Base-by-base conservation (phyloP, 2,797 vertebrate species). In the Menidia menidia region DNA sequence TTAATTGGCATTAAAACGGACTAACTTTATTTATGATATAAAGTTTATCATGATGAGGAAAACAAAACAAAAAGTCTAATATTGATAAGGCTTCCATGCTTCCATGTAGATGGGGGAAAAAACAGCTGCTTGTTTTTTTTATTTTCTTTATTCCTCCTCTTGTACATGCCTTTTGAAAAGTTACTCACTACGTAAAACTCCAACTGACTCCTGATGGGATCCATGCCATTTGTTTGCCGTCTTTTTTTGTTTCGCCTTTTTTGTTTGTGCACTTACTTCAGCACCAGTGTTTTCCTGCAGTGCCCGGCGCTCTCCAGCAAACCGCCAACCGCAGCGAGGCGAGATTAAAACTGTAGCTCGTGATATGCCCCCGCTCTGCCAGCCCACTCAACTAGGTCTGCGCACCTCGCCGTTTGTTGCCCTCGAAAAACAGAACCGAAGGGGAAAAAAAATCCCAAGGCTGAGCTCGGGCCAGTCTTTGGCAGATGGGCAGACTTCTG, bases 391-490 rank as follows among this genome's bases (percentile, higher is more conserved):
- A 67, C 57, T 16, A 25, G 56, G 48, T 77, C 63, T 31, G 42
- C 78, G 80, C 35, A 0, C 35, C 35, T 2, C 35, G 8, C 35
- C 6, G 35, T 59, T 50, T 73, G 75, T 80, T 30, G 6, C 58
- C 35, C 50, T 32, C 31, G 6, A 31, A 15, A 53, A 25, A 25
- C 25, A 25, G 25, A 25, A 4, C 4, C 33, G 57, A 33, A 18
- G 15, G 58, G 66, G 25, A 52, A 32, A 43, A 31, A 35, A 64
- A 73, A 31, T 25, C 83, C 83, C 82, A 87, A 85, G 87, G 75
- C 77, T 81, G 81, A 88, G 78, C 53, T 3, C 25, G 67, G 61
- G 68, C 69, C 70, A 71, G 63, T 69, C 66, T 64, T 52, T 54
- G 60, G 63, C 73, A 64, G 52, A 80, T 41, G 42, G 59, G 9